Percentiles rank a stretch among this genome's conserved stretches.
These are phyloP conservation scores for Simalia tracyae DNA, from an alignment of 2,797 vertebrate genomes.

Conservation along the genomic window DNA sequence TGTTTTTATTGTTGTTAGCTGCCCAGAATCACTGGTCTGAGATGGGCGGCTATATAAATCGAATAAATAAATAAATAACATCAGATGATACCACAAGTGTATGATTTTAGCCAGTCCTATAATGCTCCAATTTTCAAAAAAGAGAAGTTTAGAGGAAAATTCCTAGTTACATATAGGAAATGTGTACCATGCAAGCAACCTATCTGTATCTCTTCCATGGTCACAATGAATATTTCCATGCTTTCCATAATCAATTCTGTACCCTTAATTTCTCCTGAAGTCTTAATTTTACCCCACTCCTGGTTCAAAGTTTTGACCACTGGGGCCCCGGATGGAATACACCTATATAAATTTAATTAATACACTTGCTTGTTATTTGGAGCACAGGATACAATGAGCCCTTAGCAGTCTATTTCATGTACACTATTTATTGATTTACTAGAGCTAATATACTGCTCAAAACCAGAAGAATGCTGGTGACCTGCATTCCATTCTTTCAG, in stretches of 20 bases:
- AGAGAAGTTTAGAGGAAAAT: not conserved
- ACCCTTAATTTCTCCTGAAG: not conserved
- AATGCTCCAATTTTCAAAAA: not conserved
- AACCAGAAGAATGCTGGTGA: not conserved
- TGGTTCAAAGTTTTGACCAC: not conserved
- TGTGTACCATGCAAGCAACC: not conserved
- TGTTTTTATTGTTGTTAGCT: too few species aligned
- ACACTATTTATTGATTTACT: rapidly evolving
- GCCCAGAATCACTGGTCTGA: too few species aligned
- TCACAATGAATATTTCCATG: not conserved
- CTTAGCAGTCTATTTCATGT: rapidly evolving
- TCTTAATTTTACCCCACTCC: not conserved
- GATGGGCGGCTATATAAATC: too few species aligned
- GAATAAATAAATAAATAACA: too few species aligned
- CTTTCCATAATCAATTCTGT: not conserved
- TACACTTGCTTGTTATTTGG: not conserved
- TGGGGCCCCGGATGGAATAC: not conserved
- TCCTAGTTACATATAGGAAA: not conserved
- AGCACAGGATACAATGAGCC: not conserved
- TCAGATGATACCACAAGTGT: not conserved
- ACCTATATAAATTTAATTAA: not conserved
- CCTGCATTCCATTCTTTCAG: not conserved
- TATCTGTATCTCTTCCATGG: not conserved
- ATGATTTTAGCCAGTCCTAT: not conserved
- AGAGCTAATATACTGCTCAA: not conserved